phyloP scores from a whole-genome alignment of 2,888 invertebrate species.

The Mesochorus sp. region DNA sequence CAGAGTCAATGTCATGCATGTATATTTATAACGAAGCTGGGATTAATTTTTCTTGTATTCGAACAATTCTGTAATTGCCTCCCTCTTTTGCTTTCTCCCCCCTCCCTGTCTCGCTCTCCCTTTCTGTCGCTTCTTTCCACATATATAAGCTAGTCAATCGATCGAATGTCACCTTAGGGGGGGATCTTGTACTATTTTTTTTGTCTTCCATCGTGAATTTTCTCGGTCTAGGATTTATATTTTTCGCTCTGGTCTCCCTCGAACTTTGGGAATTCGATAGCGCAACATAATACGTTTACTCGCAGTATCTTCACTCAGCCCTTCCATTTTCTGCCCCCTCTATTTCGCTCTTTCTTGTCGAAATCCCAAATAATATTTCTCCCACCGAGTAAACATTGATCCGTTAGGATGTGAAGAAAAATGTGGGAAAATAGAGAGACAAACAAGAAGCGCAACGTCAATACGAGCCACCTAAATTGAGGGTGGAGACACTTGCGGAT shows the following conservation, averaged over 20 bases:
- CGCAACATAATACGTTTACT: not conserved
- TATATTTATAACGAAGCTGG: not conserved
- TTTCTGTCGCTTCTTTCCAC: not conserved
- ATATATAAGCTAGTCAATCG: slow-evolving; percentile 14
- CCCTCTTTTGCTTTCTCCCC: not conserved
- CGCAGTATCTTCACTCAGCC: not conserved
- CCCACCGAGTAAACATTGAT: slow-evolving; percentile 1
- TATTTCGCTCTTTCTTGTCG: slow-evolving; percentile 7
- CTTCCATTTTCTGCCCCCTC: not conserved
- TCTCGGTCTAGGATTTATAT: not conserved
- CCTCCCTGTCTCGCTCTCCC: not conserved
- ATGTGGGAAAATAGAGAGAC: not conserved
- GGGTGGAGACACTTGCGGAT: not conserved
- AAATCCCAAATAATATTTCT: slow-evolving; percentile 24
- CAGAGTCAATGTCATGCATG: slow-evolving; percentile 29
- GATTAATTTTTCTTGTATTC: slow-evolving; percentile 6
- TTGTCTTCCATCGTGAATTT: not conserved
- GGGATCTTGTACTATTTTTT: not conserved
- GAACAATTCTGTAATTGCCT: not conserved
- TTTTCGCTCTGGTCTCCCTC: not conserved
- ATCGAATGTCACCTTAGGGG: not conserved
- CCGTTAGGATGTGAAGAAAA: slow-evolving; percentile 11
- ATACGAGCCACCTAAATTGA: not conserved
- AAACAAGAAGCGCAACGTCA: not conserved
- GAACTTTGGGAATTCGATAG: not conserved